phyloP scores from a whole-genome alignment of 2,113 vertebrate genomes.

The Ageneiosus marmoratus region DNA sequence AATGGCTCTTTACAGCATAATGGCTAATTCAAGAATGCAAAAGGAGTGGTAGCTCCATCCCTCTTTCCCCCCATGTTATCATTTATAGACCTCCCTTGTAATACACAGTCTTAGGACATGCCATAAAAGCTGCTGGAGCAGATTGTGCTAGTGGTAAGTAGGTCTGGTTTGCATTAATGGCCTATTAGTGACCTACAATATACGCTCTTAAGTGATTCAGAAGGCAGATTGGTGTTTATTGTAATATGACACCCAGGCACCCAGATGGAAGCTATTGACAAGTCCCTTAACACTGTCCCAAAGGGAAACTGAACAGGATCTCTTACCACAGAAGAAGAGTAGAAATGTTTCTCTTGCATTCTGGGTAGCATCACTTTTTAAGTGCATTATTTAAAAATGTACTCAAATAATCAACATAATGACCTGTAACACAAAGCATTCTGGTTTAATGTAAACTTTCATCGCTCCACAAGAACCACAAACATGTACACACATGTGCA shows the following conservation, averaged over 20 bases:
- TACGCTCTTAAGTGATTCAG: constrained; percentile 45
- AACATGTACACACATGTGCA: constrained; percentile 22
- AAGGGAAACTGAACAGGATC: not conserved
- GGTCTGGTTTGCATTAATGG: constrained; percentile 39
- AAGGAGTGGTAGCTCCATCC: not conserved
- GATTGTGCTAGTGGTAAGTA: constrained; percentile 38
- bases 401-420: constrained; percentile 19
- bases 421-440: constrained; percentile 16
- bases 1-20: constrained; percentile 27
- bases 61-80: not conserved
- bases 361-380: not conserved
- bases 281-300: not conserved
- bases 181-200: constrained; percentile 53
- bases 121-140: constrained; percentile 41
- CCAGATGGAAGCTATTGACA: constrained; percentile 56
- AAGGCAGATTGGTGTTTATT: constrained; percentile 51
- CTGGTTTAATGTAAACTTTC: constrained; percentile 10
- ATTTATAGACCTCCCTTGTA: constrained; percentile 13
- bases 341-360: not conserved
- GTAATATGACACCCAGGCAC: constrained; percentile 52
- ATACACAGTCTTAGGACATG: constrained; percentile 13
- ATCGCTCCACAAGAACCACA: constrained; percentile 1
- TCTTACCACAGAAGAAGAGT: not conserved
- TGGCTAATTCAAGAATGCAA: constrained; percentile 2
- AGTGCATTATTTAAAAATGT: not conserved